Conservation (phyloP, 2,113 vertebrate species). For the Panthera uncia region DNA sequence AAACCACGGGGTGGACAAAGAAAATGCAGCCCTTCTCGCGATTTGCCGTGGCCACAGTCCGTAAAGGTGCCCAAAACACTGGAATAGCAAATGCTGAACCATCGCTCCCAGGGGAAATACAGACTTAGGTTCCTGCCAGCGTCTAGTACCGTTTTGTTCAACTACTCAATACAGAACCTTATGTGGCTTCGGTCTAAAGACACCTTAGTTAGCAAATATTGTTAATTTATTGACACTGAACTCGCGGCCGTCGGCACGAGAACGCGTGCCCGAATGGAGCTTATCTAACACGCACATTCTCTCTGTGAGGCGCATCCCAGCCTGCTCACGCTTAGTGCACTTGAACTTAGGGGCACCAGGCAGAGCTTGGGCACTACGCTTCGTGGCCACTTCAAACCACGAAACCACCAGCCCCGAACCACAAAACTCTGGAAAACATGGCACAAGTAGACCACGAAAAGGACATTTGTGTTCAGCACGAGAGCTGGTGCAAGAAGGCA, state of each 20-base stretch:
- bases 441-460: neutral
- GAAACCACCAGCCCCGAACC: neutral
- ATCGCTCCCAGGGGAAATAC: neutral
- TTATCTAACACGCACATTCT: neutral
- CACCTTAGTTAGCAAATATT: neutral
- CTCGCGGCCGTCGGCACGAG: neutral
- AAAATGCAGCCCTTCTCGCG: accelerated
- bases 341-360: accelerated
- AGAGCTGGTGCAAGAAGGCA: neutral
- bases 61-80: neutral
- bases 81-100: neutral
- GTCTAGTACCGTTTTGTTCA: neutral
- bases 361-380: too few species aligned
- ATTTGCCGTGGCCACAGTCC: accelerated
- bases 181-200: neutral
- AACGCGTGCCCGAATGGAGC: neutral
- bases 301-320: too few species aligned
- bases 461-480: neutral
- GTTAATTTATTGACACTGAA: neutral
- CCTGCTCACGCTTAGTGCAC: neutral
- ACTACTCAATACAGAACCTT: neutral
- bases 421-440: neutral
- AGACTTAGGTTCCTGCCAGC: neutral
- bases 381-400: neutral
- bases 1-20: too few species aligned